Evolutionary conservation across 2,888 invertebrate genomes (phyloP).

Genomic region (Tuta absoluta): DNA sequence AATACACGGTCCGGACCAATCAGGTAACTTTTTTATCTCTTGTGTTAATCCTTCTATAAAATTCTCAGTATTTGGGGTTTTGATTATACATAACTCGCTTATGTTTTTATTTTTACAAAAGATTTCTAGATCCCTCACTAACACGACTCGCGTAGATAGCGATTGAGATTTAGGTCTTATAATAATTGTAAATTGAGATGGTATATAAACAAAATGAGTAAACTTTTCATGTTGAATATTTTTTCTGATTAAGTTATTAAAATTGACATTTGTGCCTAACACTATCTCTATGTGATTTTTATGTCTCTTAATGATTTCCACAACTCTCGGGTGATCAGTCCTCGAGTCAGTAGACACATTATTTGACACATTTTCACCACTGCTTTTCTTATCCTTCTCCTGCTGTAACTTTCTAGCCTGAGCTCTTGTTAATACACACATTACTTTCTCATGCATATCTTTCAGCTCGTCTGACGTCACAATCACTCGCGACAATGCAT

Average conservation of each 20-base stretch:
- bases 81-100: slow-evolving; percentile 27
- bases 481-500: slow-evolving; percentile 31
- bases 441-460: slow-evolving; percentile 26
- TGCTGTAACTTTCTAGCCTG: neutral
- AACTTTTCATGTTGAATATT: neutral
- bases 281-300: slow-evolving; percentile 22
- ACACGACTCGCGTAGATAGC: slow-evolving; percentile 28
- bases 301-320: slow-evolving; percentile 31
- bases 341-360: slow-evolving; percentile 15
- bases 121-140: slow-evolving; percentile 29
- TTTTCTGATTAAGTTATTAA: neutral
- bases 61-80: slow-evolving; percentile 28
- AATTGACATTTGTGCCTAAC: neutral
- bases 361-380: neutral
- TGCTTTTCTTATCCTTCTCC: neutral
- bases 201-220: neutral
- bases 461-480: slow-evolving; percentile 32
- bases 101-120: slow-evolving; percentile 29
- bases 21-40: slow-evolving; percentile 28
- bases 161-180: slow-evolving; percentile 27
- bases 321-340: slow-evolving; percentile 37
- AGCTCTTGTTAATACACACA: slow-evolving; percentile 27
- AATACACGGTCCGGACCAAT: slow-evolving; percentile 29
- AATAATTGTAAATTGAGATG: slow-evolving; percentile 15
- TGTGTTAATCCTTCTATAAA: slow-evolving; percentile 31